A percentile compares a stretch with the other conserved stretches of the same genome.
phyloP scores from a whole-genome alignment of 2,888 invertebrate genomes.

The Eupithecia insigniata region DNA sequence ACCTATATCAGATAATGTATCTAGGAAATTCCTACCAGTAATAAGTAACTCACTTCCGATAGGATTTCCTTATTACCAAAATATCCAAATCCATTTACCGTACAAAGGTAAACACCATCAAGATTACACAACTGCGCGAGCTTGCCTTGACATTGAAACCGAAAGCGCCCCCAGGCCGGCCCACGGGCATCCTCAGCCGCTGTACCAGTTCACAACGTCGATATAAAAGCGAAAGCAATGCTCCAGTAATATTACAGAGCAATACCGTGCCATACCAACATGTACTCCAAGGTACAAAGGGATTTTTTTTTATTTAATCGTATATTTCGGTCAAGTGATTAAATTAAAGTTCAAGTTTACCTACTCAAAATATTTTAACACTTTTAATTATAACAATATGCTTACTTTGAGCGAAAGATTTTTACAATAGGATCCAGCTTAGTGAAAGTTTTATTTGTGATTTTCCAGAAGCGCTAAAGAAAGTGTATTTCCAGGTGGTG shows the following conservation, averaged over 20 bases:
- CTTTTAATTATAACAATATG: not conserved
- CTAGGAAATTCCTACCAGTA: slow-evolving; percentile 8
- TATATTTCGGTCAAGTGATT: slow-evolving; percentile 11
- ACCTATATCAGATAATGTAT: not conserved
- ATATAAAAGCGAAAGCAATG: slow-evolving; percentile 78
- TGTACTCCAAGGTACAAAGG: slow-evolving; percentile 76
- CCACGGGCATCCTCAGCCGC: slow-evolving; percentile 36
- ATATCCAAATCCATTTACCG: slow-evolving; percentile 24
- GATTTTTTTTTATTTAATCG: slow-evolving; percentile 35
- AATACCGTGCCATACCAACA: slow-evolving; percentile 71
- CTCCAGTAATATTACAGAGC: slow-evolving; percentile 71
- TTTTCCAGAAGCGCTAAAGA: slow-evolving; percentile 17
- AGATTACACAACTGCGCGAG: slow-evolving; percentile 58
- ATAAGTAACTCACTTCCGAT: slow-evolving; percentile 50
- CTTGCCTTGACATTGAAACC: slow-evolving; percentile 76
- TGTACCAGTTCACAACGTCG: slow-evolving; percentile 65
- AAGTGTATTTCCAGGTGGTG: slow-evolving; percentile 67
- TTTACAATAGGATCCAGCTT: not conserved
- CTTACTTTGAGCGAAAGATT: not conserved
- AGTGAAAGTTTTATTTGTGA: not conserved
- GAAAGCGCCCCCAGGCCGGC: slow-evolving; percentile 61
- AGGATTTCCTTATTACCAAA: slow-evolving; percentile 51
- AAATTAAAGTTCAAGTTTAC: slow-evolving; percentile 24
- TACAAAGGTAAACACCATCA: slow-evolving; percentile 37
- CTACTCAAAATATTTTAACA: not conserved